Percentiles rank a stretch among this genome's conserved stretches.
phyloP scores from a whole-genome alignment of 1,140 invertebrate species.

The Diuraphis noxia region DNA sequence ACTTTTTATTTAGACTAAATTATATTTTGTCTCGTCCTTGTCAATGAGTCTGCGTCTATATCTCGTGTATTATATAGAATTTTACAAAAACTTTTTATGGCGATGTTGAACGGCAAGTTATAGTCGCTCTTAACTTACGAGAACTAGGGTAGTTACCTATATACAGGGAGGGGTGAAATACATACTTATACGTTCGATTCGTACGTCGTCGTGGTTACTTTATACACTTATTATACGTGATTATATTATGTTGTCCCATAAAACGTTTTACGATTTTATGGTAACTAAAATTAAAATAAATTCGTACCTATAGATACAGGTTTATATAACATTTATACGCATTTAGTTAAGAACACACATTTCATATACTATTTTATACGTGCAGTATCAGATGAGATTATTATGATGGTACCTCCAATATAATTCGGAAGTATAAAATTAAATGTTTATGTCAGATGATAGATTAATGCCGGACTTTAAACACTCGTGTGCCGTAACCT shows the following conservation, averaged over 20 bases:
- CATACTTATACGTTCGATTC: background rate
- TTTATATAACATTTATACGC: background rate
- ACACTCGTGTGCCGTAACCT: background rate
- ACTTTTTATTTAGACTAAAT: background rate
- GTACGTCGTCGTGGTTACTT: background rate
- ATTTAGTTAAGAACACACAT: background rate
- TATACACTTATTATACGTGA: no score
- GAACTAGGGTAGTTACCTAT: background rate
- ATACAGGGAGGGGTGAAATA: background rate
- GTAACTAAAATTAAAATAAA: background rate
- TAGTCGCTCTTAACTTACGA: background rate
- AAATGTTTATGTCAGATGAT: background rate
- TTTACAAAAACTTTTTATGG: background rate
- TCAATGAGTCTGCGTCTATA: background rate
- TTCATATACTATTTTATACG: background rate
- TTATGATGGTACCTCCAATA: background rate
- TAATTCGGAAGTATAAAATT: background rate
- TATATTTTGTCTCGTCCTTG: background rate
- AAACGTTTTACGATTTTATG: background rate
- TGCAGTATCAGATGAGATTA: background rate
- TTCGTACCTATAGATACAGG: background rate
- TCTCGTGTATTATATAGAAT: background rate
- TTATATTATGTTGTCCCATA: background rate
- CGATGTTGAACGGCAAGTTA: background rate
- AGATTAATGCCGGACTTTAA: background rate